A percentile compares a stretch with the other conserved stretches of the same genome.
Conservation (phyloP, 2,888 invertebrate genomes). For the Andrena fulva region DNA sequence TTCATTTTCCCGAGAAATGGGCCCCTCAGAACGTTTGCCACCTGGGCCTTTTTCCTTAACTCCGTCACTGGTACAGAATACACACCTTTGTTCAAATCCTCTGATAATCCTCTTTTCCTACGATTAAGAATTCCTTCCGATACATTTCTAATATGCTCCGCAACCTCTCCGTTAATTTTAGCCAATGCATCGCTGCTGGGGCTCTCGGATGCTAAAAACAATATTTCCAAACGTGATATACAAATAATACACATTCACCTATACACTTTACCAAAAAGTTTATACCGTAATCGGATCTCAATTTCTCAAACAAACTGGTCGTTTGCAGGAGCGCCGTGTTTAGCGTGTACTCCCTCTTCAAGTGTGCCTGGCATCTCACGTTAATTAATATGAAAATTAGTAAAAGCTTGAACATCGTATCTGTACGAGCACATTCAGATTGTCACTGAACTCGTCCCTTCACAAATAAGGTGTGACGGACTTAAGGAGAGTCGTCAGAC, state of each 20-base stretch:
- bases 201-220: slow-evolving; percentile 44
- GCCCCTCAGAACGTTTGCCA: no score
- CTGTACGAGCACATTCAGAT: slow-evolving; percentile 1
- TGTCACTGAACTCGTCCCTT: slow-evolving; percentile 4
- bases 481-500: neutral
- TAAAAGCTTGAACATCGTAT: slow-evolving; percentile 46
- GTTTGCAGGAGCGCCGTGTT: slow-evolving; percentile 57
- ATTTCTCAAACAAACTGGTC: slow-evolving; percentile 64
- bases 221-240: slow-evolving; percentile 16
- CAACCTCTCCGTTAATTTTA: slow-evolving; percentile 61
- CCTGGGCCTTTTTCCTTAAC: no score
- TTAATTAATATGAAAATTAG: slow-evolving; percentile 48
- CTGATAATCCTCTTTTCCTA: slow-evolving; percentile 50
- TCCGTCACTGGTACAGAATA: neutral
- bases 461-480: slow-evolving; percentile 5
- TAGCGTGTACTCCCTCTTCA: slow-evolving; percentile 29
- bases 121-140: slow-evolving; percentile 46
- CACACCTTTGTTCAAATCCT: slow-evolving; percentile 45
- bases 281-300: slow-evolving; percentile 70
- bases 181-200: slow-evolving; percentile 14
- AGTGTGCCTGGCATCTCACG: slow-evolving; percentile 10
- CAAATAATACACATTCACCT: neutral
- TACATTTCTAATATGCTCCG: slow-evolving; percentile 48
- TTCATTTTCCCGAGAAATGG: no score
- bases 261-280: neutral